phyloP scores from a whole-genome alignment of 1,140 invertebrate genomes.

The Hirudo medicinalis region DNA sequence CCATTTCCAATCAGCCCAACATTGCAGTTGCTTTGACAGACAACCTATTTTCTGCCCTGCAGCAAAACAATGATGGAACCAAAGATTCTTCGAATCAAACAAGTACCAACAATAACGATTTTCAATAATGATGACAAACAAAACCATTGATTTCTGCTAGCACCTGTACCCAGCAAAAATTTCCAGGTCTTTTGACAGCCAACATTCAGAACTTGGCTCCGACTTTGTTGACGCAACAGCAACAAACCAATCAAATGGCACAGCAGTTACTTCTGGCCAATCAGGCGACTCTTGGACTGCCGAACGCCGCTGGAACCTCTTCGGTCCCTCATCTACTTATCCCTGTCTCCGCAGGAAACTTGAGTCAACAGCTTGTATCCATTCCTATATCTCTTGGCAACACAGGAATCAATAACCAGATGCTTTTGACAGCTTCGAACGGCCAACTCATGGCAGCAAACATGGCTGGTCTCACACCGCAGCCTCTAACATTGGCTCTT shows the following conservation, averaged over 20 bases:
- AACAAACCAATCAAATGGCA: slow-evolving; percentile 49
- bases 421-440: slow-evolving; percentile 41
- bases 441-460: slow-evolving; percentile 71
- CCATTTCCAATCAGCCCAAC: background rate
- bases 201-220: background rate
- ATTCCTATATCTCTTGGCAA: slow-evolving; percentile 52
- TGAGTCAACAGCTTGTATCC: slow-evolving; percentile 80
- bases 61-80: background rate
- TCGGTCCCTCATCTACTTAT: slow-evolving; percentile 82
- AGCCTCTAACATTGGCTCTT: slow-evolving; percentile 20
- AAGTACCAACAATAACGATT: background rate
- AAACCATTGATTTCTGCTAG: too few species aligned
- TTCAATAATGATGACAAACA: too few species aligned
- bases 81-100: background rate
- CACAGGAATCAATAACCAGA: slow-evolving; percentile 45
- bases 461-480: slow-evolving; percentile 61
- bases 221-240: slow-evolving; percentile 31
- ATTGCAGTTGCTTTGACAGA: background rate
- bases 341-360: slow-evolving; percentile 60
- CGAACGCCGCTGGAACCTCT: slow-evolving; percentile 41
- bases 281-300: slow-evolving; percentile 52
- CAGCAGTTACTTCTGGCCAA: slow-evolving; percentile 78
- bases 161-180: too few species aligned
- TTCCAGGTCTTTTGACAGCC: background rate
- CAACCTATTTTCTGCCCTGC: too few species aligned